Percentiles rank a stretch among this genome's conserved stretches.
phyloP scores from a whole-genome alignment of 2,113 vertebrate genomes.

The Lasiurus borealis region DNA sequence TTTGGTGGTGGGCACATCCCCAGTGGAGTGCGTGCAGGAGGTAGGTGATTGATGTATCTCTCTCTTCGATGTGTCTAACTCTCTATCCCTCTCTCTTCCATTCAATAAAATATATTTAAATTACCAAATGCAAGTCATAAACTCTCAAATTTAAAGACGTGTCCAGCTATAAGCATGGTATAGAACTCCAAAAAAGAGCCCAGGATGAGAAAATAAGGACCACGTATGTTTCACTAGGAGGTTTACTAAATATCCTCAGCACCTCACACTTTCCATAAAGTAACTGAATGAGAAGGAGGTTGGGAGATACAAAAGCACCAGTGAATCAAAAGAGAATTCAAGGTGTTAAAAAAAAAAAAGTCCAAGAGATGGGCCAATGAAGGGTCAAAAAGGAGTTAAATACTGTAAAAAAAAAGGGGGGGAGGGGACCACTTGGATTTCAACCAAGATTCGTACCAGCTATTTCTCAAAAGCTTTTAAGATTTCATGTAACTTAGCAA shows the following conservation, averaged over 20 bases:
- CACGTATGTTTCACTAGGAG: neutral
- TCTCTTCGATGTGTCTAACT: too few species aligned
- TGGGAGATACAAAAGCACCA: neutral
- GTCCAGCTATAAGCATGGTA: neutral
- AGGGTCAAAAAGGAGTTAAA: slow-evolving; percentile 60
- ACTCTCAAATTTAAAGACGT: neutral
- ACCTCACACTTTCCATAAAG: neutral
- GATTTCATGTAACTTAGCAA: slow-evolving; percentile 76
- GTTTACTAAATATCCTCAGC: neutral
- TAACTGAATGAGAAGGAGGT: neutral
- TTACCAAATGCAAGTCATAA: neutral
- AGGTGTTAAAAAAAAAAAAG: too few species aligned
- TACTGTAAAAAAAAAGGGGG: slow-evolving; percentile 16
- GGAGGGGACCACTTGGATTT: slow-evolving; percentile 64
- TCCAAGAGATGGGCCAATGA: too few species aligned
- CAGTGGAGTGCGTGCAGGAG: too few species aligned
- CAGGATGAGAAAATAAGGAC: neutral
- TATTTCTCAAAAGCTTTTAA: slow-evolving; percentile 76
- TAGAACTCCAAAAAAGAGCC: neutral
- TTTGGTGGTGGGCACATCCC: too few species aligned
- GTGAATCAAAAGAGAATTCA: slow-evolving; percentile 40
- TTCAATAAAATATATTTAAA: neutral
- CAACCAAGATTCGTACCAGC: slow-evolving; percentile 64
- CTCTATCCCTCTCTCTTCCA: too few species aligned
- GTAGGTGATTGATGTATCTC: too few species aligned